Conservation (phyloP, 2,888 invertebrate genomes). For the Syrista parreyssii region DNA sequence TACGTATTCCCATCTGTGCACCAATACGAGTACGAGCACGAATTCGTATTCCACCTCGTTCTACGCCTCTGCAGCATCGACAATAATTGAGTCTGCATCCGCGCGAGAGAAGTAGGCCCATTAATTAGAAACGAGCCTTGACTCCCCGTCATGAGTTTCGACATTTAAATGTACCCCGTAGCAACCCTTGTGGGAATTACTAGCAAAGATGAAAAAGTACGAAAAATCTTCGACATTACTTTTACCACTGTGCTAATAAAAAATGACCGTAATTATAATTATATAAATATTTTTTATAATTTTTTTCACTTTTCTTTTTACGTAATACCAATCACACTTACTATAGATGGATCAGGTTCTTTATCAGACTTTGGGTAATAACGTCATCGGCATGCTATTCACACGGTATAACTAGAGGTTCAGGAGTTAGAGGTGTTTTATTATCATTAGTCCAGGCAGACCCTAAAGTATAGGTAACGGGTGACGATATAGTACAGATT, state of each 20-base stretch:
- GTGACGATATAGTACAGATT: conserved; percentile 47
- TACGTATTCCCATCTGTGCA: conserved; percentile 46
- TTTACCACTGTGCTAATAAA: not conserved
- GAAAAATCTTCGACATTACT: not conserved
- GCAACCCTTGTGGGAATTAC: not conserved
- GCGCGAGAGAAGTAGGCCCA: conserved; percentile 40
- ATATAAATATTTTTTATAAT: not conserved
- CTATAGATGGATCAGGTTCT: not conserved
- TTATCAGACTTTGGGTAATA: not conserved
- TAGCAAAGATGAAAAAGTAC: not conserved
- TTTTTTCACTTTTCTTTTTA: not conserved
- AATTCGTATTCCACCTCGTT: conserved; percentile 44
- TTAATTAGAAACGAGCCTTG: conserved; percentile 51
- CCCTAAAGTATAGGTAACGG: conserved; percentile 40
- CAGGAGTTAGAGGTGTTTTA: conserved; percentile 18
- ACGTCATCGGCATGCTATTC: not conserved
- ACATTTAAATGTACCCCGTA: not conserved
- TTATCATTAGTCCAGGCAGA: conserved; percentile 42
- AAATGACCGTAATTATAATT: not conserved
- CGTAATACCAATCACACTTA: not conserved
- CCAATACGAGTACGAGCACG: conserved; percentile 22
- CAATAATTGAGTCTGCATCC: conserved; percentile 54
- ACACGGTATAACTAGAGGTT: not conserved
- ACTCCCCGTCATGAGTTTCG: conserved; percentile 26
- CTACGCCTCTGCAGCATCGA: conserved; percentile 46